Evolutionary conservation across 23 tunicate genomes (phyloP), one percentile per base, ranked within the genome.

Genomic region (Trididemnum clinides): DNA sequence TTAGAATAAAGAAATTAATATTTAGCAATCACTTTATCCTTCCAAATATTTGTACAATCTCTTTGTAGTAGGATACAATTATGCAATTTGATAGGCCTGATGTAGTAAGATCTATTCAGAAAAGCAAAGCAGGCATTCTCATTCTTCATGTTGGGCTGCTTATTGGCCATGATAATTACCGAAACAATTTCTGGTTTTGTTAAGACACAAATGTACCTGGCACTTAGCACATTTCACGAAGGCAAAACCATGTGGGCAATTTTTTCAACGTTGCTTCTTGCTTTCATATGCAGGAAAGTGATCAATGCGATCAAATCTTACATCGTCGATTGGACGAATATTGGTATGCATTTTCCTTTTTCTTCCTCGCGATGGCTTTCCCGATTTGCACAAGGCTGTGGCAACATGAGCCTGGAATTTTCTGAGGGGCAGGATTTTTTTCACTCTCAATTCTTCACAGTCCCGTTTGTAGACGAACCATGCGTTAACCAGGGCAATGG

Each of bases 201-300:
- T 29, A 6, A 28, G n/a, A 66, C 75, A 66, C 75, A 66, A 66
- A 66, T 66, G 75, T 2, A 29, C 75, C 12, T 66, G 30, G 75
- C 75, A 66, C n/a, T 66, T 66, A 37, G 37, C 6, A 20, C 75
- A 66, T 29, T 32, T 30, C 37, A 30, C 36, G 2, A 28, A 32
- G 4, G 75, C 36, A 66, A 31, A 66, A 5, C 37, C 75, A 29
- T 66, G 7, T 30, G 37, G 6, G n/a, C 75, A 32, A 6, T 29
- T 29, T 32, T 32, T 66, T 15, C 75, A 66, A 5, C 75, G 6
- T 6, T 66, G 36, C 7, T n/a, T 30, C 37, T 66, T 66, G 10
- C 5, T 37, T 66, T 32, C 37, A 31, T 5, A 3, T 3, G 66
- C 25, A 19, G 66, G 66, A 59, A 10, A 59, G 22, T 59, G 66